These are phyloP conservation scores for Leptinotarsa texana DNA, from an alignment of 1,140 invertebrate genomes.

Conservation along the genomic window DNA sequence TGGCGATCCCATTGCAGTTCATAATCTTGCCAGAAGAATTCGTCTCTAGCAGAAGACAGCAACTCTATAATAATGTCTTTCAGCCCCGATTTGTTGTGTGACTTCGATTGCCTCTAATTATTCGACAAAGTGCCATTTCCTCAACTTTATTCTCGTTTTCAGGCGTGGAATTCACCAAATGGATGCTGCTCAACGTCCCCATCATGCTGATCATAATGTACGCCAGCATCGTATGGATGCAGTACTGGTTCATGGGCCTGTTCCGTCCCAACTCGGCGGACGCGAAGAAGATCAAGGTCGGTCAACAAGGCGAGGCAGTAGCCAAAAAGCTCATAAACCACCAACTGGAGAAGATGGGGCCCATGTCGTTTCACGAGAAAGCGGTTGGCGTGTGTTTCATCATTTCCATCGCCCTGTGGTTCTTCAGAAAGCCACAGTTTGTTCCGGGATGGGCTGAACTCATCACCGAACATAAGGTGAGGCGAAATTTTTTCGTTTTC, in stretches of 20 bases:
- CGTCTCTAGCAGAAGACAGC: too few relatives aligned
- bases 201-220: constrained; percentile 74
- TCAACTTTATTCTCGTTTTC: constrained; percentile 47
- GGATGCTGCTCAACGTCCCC: constrained; percentile 71
- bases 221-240: constrained; percentile 72
- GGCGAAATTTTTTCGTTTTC: constrained; percentile 13
- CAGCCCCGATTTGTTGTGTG: too few relatives aligned
- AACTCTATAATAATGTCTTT: too few relatives aligned
- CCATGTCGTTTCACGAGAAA: constrained; percentile 79
- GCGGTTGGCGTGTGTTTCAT: constrained; percentile 78
- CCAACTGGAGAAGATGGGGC: constrained; percentile 77
- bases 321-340: constrained; percentile 69
- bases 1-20: too few relatives aligned
- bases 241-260: constrained; percentile 75
- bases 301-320: constrained; percentile 60
- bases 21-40: too few relatives aligned
- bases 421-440: constrained; percentile 85
- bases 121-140: too few relatives aligned
- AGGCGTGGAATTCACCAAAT: constrained; percentile 75
- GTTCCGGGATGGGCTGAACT: constrained; percentile 76
- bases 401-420: constrained; percentile 80
- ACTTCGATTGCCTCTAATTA: too few relatives aligned
- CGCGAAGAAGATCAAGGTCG: constrained; percentile 49
- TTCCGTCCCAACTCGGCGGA: constrained; percentile 59
- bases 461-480: constrained; percentile 58